phyloP scores from a whole-genome alignment of 2,888 invertebrate species.

The Alcis repandata region DNA sequence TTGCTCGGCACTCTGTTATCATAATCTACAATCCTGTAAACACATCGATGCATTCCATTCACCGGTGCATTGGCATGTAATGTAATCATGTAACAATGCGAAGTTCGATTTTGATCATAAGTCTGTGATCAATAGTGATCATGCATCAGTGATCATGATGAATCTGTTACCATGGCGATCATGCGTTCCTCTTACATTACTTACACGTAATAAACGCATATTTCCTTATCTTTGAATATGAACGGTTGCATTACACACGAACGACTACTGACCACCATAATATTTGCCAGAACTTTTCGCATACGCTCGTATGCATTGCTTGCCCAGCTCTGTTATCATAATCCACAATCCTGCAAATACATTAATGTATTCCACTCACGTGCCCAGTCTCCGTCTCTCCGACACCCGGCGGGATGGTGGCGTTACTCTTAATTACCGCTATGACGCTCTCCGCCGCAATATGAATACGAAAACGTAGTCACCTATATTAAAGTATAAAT shows the following conservation, averaged over 20 bases:
- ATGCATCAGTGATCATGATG: too few species aligned
- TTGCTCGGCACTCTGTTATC: constrained; percentile 49
- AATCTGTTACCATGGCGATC: too few species aligned
- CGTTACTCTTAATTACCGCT: constrained; percentile 65
- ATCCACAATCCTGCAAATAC: constrained; percentile 57
- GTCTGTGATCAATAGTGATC: too few species aligned
- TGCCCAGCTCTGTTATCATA: constrained; percentile 56
- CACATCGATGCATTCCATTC: constrained; percentile 55
- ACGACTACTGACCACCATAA: too few species aligned
- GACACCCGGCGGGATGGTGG: constrained; percentile 41
- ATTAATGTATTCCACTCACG: constrained; percentile 58
- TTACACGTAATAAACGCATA: too few species aligned
- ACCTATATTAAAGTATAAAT: not conserved
- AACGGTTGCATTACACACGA: too few species aligned
- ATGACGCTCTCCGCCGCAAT: constrained; percentile 53
- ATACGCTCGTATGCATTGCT: constrained; percentile 9
- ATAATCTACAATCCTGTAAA: constrained; percentile 60
- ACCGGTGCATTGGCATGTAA: too few species aligned
- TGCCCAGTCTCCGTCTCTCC: constrained; percentile 32
- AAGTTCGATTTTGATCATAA: too few species aligned
- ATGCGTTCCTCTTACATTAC: too few species aligned
- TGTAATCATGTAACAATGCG: too few species aligned
- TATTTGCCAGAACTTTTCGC: not conserved
- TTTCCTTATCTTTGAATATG: too few species aligned
- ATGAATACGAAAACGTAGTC: constrained; percentile 57